A percentile compares a stretch with the other conserved stretches of the same genome.
phyloP scores from a whole-genome alignment of 35 echinoderm and acorn worm genomes.

The Acanthaster planci region DNA sequence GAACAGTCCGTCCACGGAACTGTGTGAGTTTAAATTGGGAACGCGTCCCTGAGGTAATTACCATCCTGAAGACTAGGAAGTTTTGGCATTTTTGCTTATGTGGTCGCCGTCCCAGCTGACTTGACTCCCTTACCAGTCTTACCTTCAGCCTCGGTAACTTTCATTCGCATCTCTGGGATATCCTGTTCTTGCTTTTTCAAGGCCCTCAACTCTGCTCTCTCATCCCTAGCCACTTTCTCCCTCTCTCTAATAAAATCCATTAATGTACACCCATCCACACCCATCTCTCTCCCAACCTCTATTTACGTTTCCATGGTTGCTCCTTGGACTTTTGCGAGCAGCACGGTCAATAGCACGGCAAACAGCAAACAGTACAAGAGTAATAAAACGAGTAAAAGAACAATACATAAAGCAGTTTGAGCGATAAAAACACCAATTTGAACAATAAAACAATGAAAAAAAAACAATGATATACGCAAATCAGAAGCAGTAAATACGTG shows the following conservation, averaged over 20 bases:
- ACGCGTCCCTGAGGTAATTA: too few relatives aligned
- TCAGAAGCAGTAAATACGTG: too few relatives aligned
- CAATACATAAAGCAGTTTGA: too few relatives aligned
- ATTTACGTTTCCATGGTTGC: background rate
- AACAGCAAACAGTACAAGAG: too few relatives aligned
- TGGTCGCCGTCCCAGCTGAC: background rate
- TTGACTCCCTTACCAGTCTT: background rate
- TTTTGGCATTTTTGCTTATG: background rate
- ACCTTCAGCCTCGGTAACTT: background rate
- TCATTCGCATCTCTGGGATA: background rate
- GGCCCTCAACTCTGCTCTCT: background rate
- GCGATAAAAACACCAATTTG: too few relatives aligned
- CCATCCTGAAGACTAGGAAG: constrained; percentile 40
- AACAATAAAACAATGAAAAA: too few relatives aligned
- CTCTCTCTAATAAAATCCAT: background rate
- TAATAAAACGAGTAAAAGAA: too few relatives aligned
- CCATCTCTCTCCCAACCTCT: background rate
- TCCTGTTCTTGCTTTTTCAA: background rate
- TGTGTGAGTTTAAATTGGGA: too few relatives aligned
- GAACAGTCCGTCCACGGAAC: too few relatives aligned
- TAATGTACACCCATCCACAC: background rate
- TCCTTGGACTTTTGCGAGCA: too few relatives aligned
- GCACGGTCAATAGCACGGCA: too few relatives aligned
- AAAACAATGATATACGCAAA: too few relatives aligned
- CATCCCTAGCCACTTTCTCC: background rate